Base-by-base conservation (phyloP, 2,113 vertebrate genomes). In the Taxidea taxus region DNA sequence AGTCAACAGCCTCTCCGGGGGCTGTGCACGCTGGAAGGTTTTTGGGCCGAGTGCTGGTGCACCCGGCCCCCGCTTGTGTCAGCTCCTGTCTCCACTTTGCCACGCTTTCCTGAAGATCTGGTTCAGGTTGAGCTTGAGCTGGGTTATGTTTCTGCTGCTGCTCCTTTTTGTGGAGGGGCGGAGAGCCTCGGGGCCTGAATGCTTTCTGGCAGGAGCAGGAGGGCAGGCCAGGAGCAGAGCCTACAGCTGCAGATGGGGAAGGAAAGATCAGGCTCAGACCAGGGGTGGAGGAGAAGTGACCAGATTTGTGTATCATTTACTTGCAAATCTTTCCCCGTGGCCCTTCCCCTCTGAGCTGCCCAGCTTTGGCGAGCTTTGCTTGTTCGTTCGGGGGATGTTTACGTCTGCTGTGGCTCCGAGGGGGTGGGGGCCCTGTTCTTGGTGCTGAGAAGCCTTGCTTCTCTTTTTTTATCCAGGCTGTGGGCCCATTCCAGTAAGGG, bases 1-100 rank as follows among this genome's bases (percentile, higher is more conserved):
- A 54, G 51, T 54, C 51, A 54, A 16, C 16, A 18, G 51, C 51
- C 51, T 54, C 54, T 18, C 54, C 20, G 20, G 54, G 44, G 82
- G 51, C 66, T 1, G 9, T n/a, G 49, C 13, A 0, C 2, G 1
- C 16, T 2, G 4, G 25, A 20, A 42, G n/a, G 25, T 80, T 62
- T 60, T 23, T 21, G 5, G 37, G 15, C 47, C 2, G 23, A 23
- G 42, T 15, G 0, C 56, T 13, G 21, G 84, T 21, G 83, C 25
- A 6, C 34, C 11, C 6, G 54, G 78, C 74, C 83, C 74, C 25
- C 15, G 6, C 16, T 60, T 56, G 25, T 78, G 47, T 80, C 7
- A 60, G 14, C 34, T 77, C 21, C 42, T 51, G 44, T 34, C 54
- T 54, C 8, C 1, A 11, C 88, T 92, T 77, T 5, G 13, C 74